phyloP scores from a whole-genome alignment of 2,888 invertebrate species.

The Scrobipalpa atriplicella region DNA sequence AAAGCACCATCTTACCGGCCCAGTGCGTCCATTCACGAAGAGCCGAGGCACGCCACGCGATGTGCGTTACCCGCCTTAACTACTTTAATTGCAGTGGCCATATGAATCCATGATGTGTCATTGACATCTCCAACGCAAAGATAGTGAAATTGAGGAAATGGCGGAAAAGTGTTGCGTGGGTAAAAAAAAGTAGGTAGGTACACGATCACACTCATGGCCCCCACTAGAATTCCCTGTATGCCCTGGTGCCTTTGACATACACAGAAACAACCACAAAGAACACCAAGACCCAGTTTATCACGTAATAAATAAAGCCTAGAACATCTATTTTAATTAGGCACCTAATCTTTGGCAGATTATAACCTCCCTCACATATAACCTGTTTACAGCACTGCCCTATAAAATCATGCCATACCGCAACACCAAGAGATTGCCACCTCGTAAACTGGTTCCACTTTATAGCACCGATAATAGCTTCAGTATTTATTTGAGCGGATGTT shows the following conservation, averaged over 20 bases:
- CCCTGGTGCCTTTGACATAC: too few relatives aligned
- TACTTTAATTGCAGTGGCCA: constrained; percentile 11
- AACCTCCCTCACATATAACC: not conserved
- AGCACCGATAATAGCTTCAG: not conserved
- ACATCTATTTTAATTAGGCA: too few relatives aligned
- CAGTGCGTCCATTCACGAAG: constrained; percentile 28
- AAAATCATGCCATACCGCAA: not conserved
- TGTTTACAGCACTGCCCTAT: constrained; percentile 2
- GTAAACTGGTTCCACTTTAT: not conserved
- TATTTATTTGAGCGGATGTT: not conserved
- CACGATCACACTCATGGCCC: too few relatives aligned
- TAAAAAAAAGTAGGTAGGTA: too few relatives aligned
- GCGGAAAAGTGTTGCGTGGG: not conserved
- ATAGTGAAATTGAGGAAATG: constrained; percentile 5
- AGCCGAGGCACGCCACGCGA: constrained; percentile 29
- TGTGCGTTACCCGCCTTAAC: not conserved
- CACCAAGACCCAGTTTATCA: too few relatives aligned
- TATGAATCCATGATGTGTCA: constrained; percentile 8
- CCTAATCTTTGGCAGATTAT: too few relatives aligned
- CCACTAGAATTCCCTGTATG: too few relatives aligned
- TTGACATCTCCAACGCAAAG: constrained; percentile 9
- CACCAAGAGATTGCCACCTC: constrained; percentile 7
- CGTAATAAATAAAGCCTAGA: too few relatives aligned
- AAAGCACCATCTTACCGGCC: constrained; percentile 25
- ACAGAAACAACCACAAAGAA: too few relatives aligned